Conservation (phyloP, 2,113 vertebrate species). For the Coregonus clupeaformis region DNA sequence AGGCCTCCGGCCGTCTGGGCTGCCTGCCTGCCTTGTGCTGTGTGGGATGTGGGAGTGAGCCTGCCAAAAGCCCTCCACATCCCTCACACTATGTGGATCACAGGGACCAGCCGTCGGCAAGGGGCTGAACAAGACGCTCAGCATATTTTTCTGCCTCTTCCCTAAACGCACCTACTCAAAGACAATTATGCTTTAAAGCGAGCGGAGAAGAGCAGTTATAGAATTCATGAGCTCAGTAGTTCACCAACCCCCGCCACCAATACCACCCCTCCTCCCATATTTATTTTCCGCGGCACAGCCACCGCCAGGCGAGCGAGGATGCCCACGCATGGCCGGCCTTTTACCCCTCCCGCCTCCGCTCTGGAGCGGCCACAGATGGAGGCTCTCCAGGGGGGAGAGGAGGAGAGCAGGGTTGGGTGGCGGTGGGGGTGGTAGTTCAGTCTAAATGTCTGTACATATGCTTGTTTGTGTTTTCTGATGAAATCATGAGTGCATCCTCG, state of each 20-base stretch:
- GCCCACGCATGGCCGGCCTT: slow-evolving; percentile 11
- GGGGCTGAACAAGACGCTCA: not conserved
- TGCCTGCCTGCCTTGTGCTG: not conserved
- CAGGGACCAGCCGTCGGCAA: not conserved
- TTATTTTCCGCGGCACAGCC: too few species aligned
- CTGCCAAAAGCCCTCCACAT: slow-evolving; percentile 5
- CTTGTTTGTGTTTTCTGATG: too few species aligned
- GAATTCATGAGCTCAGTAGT: not conserved
- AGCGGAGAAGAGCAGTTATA: not conserved
- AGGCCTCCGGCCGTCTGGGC: slow-evolving; percentile 6
- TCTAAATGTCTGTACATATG: too few species aligned
- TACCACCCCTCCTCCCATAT: not conserved
- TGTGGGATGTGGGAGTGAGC: not conserved
- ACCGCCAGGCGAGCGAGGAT: not conserved
- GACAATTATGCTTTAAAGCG: not conserved
- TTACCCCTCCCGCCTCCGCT: slow-evolving; percentile 4
- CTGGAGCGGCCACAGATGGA: slow-evolving; percentile 16
- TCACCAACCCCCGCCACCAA: not conserved
- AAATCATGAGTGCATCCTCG: not conserved
- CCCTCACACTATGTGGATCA: not conserved
- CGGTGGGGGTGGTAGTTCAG: too few species aligned
- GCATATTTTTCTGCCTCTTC: not conserved
- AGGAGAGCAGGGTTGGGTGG: not conserved
- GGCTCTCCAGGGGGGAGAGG: not conserved
- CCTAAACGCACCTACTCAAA: slow-evolving; percentile 7